phyloP scores from a whole-genome alignment of 2,888 invertebrate species.

The Drosophila nigricruria region DNA sequence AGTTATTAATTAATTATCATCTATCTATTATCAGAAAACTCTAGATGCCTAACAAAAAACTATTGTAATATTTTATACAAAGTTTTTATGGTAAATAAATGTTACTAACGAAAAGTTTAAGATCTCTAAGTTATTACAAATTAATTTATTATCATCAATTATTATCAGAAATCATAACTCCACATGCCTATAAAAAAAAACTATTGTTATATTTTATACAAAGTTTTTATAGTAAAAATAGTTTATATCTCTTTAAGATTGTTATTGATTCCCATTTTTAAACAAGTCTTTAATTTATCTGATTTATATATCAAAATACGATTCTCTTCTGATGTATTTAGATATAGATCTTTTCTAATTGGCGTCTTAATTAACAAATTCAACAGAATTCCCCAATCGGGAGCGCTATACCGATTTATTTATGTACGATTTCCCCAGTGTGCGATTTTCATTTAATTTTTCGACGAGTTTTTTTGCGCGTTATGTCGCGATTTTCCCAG shows the following conservation, averaged over 20 bases:
- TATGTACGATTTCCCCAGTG: conserved; percentile 38
- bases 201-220: too few relatives aligned
- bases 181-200: too few relatives aligned
- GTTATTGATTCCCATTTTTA: neutral
- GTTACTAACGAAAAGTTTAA: too few relatives aligned
- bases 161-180: too few relatives aligned
- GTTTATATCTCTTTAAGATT: too few relatives aligned
- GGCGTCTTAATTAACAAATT: conserved; percentile 11
- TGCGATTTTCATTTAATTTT: conserved; percentile 62
- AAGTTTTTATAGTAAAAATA: too few relatives aligned
- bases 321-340: neutral
- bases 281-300: neutral
- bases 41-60: too few relatives aligned
- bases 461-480: conserved; percentile 40
- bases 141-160: neutral
- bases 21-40: too few relatives aligned
- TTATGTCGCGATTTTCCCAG: conserved; percentile 60
- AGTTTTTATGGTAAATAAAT: too few relatives aligned
- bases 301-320: neutral
- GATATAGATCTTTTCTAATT: conserved; percentile 10
- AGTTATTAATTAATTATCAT: neutral
- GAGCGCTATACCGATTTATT: neutral
- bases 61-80: too few relatives aligned
- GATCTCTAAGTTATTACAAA: too few relatives aligned
- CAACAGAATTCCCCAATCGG: conserved; percentile 22